Conservation (phyloP, 2,888 invertebrate genomes). For the Cheilosia grossa region DNA sequence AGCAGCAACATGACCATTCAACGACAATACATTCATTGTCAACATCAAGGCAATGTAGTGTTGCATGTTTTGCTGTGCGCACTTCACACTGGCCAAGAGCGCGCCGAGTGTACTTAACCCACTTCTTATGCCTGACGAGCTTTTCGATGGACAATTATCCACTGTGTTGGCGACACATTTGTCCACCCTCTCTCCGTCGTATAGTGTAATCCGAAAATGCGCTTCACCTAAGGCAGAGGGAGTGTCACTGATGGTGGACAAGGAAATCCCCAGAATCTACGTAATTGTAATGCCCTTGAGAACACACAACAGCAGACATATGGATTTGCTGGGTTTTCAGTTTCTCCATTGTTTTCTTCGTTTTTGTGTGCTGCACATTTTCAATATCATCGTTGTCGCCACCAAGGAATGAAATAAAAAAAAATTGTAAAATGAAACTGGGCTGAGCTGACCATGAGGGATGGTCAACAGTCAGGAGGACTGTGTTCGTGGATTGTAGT, state of each 20-base stretch:
- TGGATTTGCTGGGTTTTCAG: conserved; percentile 49
- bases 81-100: conserved; percentile 37
- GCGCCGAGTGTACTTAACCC: conserved; percentile 66
- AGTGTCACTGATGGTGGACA: conserved; percentile 52
- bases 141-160: conserved; percentile 56
- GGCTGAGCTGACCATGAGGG: conserved; percentile 40
- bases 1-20: conserved; percentile 34
- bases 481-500: not conserved
- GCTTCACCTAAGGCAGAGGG: not conserved
- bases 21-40: conserved; percentile 59
- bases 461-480: conserved; percentile 32
- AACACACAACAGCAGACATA: conserved; percentile 18
- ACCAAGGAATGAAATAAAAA: conserved; percentile 41
- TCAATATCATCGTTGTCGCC: conserved; percentile 32
- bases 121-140: conserved; percentile 71
- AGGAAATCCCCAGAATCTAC: conserved; percentile 54
- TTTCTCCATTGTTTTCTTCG: conserved; percentile 18
- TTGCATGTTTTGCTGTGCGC: conserved; percentile 31
- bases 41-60: conserved; percentile 62
- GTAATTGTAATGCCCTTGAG: conserved; percentile 55
- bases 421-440: conserved; percentile 31
- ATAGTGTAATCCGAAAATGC: conserved; percentile 54
- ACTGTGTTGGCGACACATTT: conserved; percentile 34
- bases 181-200: not conserved
- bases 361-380: conserved; percentile 14